Percentiles rank a stretch among this genome's conserved stretches.
Conservation (phyloP, 1,140 invertebrate genomes). For the Drosophila lacertosa region DNA sequence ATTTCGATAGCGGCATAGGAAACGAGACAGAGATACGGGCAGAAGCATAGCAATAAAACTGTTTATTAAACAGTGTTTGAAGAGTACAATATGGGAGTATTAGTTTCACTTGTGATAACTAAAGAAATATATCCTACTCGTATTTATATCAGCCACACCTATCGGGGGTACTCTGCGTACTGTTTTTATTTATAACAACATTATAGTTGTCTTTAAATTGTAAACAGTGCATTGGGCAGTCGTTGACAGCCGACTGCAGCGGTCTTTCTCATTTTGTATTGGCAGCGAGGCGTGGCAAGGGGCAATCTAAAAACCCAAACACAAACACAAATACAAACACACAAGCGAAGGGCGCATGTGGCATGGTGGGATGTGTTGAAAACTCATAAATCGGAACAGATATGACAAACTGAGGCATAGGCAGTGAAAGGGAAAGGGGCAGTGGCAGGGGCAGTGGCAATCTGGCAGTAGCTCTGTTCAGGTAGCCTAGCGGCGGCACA, state of each 20-base stretch:
- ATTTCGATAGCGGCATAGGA: neutral
- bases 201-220: too few relatives aligned
- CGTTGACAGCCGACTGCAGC: too few relatives aligned
- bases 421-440: slow-evolving; percentile 1
- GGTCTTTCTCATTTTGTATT: neutral
- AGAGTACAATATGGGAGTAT: too few relatives aligned
- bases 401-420: slow-evolving; percentile 8
- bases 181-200: too few relatives aligned
- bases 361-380: slow-evolving; percentile 43
- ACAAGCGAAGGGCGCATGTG: slow-evolving; percentile 23
- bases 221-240: too few relatives aligned
- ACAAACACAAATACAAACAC: slow-evolving; percentile 14
- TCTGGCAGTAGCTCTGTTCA: neutral
- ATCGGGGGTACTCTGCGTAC: too few relatives aligned
- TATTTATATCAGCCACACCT: too few relatives aligned
- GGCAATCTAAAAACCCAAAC: slow-evolving; percentile 29
- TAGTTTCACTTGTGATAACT: too few relatives aligned
- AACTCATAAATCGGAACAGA: slow-evolving; percentile 58
- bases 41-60: slow-evolving; percentile 12
- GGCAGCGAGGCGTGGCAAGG: slow-evolving; percentile 58
- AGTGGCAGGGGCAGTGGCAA: neutral
- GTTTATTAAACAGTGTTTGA: too few relatives aligned
- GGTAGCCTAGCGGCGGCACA: slow-evolving; percentile 26
- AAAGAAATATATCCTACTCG: too few relatives aligned
- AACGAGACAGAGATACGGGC: neutral